A percentile compares a stretch with the other conserved stretches of the same genome.
Conservation (phyloP, 2,797 vertebrate species). For the Phrynocephalus forsythii region DNA sequence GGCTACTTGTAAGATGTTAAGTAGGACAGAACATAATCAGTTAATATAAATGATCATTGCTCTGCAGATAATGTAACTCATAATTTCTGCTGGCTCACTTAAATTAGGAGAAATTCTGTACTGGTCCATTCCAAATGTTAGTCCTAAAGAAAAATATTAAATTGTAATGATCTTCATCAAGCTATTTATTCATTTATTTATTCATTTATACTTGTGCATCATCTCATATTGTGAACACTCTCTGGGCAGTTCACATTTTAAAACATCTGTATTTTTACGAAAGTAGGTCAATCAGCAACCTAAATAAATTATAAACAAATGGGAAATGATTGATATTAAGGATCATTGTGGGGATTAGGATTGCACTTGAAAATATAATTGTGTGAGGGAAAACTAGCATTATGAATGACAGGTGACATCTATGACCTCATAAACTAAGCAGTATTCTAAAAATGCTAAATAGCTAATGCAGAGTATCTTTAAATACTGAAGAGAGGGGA, state of each 20-base stretch:
- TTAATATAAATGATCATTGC: not conserved
- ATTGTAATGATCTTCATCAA: not conserved
- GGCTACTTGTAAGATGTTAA: not conserved
- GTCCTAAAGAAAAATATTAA: not conserved
- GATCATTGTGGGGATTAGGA: too few relatives aligned
- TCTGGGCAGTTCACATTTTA: not conserved
- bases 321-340: not conserved
- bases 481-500: not conserved
- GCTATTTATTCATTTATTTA: too few relatives aligned
- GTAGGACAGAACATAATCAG: not conserved
- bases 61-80: not conserved
- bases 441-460: not conserved
- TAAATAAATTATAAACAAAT: not conserved
- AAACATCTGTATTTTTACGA: not conserved
- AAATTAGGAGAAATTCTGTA: not conserved
- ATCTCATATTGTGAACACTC: too few relatives aligned
- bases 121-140: not conserved
- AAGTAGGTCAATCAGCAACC: not conserved
- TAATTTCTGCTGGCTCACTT: not conserved
- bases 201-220: too few relatives aligned
- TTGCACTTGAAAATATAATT: too few relatives aligned
- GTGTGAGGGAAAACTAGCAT: not conserved
- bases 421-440: not conserved
- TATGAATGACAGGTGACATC: not conserved
- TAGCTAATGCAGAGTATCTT: not conserved